These are phyloP conservation scores for Thalassophryne amazonica DNA, from an alignment of 2,797 vertebrate species.

Conservation along the genomic window DNA sequence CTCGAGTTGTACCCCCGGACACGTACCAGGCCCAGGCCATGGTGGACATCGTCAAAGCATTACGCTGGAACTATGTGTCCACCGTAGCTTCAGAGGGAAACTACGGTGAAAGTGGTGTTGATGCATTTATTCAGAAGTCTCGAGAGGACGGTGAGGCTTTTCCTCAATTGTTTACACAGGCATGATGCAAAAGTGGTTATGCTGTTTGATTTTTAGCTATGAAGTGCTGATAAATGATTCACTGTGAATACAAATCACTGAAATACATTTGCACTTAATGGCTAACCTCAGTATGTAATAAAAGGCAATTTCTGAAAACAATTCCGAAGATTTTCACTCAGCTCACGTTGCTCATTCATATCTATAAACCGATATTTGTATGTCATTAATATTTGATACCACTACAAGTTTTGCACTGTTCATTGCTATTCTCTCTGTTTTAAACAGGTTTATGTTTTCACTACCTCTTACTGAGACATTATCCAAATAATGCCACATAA, in stretches of 20 bases:
- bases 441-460: too few relatives aligned
- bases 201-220: neutral
- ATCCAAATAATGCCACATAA: too few relatives aligned
- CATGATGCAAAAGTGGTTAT: neutral
- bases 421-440: too few relatives aligned
- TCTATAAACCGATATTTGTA: too few relatives aligned
- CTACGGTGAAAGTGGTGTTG: slow-evolving; percentile 93
- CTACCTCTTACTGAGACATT: too few relatives aligned
- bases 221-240: neutral
- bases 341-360: too few relatives aligned
- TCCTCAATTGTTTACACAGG: slow-evolving; percentile 6
- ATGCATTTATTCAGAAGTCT: slow-evolving; percentile 95
- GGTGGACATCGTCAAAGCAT: slow-evolving; percentile 95
- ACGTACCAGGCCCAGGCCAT: slow-evolving; percentile 97
- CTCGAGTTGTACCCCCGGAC: slow-evolving; percentile 91
- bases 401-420: too few relatives aligned
- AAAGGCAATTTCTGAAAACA: neutral
- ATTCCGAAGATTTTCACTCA: too few relatives aligned
- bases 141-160: slow-evolving; percentile 90
- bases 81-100: slow-evolving; percentile 94
- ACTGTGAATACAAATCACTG: neutral
- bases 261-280: too few relatives aligned
- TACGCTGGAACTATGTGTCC: slow-evolving; percentile 96
- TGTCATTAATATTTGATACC: too few relatives aligned
- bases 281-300: neutral